These are phyloP conservation scores for Sinocyclocheilus anophthalmus DNA, from an alignment of 2,113 vertebrate species.

Conservation along the genomic window DNA sequence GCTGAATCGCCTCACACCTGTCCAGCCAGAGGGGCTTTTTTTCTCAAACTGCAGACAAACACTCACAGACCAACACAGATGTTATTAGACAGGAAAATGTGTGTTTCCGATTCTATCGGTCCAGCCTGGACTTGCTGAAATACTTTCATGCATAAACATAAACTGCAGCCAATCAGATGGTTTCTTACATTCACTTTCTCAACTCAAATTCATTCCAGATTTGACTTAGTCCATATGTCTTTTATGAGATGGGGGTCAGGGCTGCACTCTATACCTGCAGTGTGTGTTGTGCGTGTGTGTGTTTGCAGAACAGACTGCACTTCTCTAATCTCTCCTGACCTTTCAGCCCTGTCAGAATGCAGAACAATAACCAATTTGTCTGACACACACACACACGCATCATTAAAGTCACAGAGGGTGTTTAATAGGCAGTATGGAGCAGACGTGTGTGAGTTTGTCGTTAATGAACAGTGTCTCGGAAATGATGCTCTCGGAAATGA, in stretches of 20 bases:
- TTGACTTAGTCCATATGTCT: conserved; percentile 5
- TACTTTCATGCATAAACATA: conserved; percentile 26
- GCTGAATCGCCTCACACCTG: conserved; percentile 22
- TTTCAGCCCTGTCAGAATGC: conserved; percentile 39
- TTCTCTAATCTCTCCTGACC: conserved; percentile 39
- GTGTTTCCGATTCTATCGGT: conserved; percentile 36
- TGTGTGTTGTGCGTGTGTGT: conserved; percentile 42
- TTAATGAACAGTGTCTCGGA: background rate
- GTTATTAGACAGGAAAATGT: background rate
- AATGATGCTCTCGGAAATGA: background rate
- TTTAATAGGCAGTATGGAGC: conserved; percentile 40
- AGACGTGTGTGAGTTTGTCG: background rate
- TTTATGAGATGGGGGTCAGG: background rate
- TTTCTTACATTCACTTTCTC: conserved; percentile 12
- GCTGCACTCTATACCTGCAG: background rate
- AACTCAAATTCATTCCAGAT: background rate
- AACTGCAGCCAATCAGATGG: background rate
- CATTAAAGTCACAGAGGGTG: conserved; percentile 46
- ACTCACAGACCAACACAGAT: background rate
- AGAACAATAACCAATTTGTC: conserved; percentile 52
- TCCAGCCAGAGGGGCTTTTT: conserved; percentile 1
- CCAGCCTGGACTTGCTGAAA: conserved; percentile 34
- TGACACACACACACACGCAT: conserved; percentile 17
- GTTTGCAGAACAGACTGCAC: conserved; percentile 7
- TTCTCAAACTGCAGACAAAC: background rate